Conservation (phyloP, 2,113 vertebrate species). For the Calidris pugnax region DNA sequence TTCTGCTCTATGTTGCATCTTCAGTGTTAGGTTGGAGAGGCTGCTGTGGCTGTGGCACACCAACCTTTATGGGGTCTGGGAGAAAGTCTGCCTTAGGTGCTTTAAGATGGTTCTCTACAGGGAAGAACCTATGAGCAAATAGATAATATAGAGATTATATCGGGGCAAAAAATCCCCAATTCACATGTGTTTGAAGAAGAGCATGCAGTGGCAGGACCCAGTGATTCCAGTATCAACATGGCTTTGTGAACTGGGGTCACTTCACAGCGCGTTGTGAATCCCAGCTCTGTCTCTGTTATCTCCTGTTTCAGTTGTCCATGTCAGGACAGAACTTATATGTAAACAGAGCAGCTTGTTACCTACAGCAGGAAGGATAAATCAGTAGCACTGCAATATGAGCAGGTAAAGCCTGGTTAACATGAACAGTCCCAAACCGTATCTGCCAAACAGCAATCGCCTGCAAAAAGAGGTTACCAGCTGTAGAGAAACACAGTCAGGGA, state of each 20-base stretch:
- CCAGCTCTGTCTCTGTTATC: neutral
- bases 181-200: neutral
- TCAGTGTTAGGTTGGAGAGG: neutral
- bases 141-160: neutral
- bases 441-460: neutral
- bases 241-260: neutral
- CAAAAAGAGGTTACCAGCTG: neutral
- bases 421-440: neutral
- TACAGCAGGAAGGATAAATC: neutral
- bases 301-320: neutral
- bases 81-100: neutral
- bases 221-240: neutral
- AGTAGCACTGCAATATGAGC: neutral
- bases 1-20: neutral
- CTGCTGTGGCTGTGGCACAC: neutral
- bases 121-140: neutral
- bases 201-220: neutral
- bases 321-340: neutral
- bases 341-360: neutral
- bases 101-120: neutral
- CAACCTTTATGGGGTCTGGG: fast-evolving
- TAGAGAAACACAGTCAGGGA: neutral
- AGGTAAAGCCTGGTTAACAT: neutral
- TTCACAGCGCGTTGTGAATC: neutral
- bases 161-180: neutral